Conservation (phyloP, 2,888 invertebrate species). For the Amphiduros pacificus region DNA sequence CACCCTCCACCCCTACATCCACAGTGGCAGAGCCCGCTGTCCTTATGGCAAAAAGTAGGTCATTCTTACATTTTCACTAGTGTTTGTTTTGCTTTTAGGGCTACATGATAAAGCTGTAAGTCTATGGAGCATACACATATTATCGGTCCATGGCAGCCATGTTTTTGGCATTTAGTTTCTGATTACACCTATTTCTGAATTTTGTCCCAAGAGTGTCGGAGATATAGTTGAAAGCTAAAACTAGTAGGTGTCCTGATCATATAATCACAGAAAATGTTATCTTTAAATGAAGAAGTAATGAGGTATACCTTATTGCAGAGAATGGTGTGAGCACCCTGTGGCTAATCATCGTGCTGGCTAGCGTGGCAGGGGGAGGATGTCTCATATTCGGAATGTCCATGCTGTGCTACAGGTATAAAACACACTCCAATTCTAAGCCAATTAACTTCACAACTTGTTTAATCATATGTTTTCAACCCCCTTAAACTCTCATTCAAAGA, state of each 20-base stretch:
- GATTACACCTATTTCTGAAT: no score
- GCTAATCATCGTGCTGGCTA: slow-evolving; percentile 59
- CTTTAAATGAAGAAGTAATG: not conserved
- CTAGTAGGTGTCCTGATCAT: not conserved
- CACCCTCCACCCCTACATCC: not conserved
- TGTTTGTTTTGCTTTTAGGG: no score
- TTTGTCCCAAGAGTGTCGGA: no score
- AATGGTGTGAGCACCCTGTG: slow-evolving; percentile 55
- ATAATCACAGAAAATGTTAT: not conserved
- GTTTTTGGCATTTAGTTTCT: no score
- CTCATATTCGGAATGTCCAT: slow-evolving; percentile 58
- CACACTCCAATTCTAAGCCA: not conserved
- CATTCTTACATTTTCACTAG: not conserved
- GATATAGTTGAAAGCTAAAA: not conserved
- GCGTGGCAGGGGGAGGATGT: slow-evolving; percentile 57
- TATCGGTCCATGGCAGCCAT: no score
- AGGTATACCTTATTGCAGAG: not conserved
- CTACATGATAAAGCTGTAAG: no score
- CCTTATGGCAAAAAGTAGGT: slow-evolving; percentile 41
- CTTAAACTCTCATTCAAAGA: no score
- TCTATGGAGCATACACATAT: no score
- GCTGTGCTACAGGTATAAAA: slow-evolving; percentile 58
- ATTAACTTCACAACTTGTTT: not conserved
- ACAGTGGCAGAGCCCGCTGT: slow-evolving; percentile 29
- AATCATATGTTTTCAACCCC: no score